Percentiles rank a stretch among this genome's conserved stretches.
Evolutionary conservation across 2,113 vertebrate genomes (phyloP).

Genomic region (Phyllopteryx taeniolatus): DNA sequence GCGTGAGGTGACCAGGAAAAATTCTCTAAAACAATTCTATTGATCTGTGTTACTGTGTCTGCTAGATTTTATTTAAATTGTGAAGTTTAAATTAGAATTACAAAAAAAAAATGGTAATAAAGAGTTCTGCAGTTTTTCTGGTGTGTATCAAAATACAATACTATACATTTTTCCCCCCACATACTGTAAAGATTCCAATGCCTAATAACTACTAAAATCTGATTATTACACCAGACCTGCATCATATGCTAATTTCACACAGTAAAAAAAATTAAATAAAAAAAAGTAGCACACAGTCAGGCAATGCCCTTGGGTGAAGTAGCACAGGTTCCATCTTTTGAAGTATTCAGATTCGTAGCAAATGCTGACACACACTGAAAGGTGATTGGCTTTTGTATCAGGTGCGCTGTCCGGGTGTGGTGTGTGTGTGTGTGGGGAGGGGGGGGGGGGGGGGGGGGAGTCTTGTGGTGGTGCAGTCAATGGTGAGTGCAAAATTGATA

Average conservation of each 20-base stretch:
- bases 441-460: background rate
- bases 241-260: background rate
- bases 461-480: constrained; percentile 16
- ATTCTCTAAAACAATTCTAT: no score
- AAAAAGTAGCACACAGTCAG: constrained; percentile 19
- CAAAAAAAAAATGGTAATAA: no score
- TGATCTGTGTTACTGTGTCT: no score
- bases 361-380: constrained; percentile 67
- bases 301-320: constrained; percentile 52
- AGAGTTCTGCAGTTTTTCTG: no score
- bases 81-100: no score
- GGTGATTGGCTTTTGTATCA: constrained; percentile 58
- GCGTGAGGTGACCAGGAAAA: no score
- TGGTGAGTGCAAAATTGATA: constrained; percentile 62
- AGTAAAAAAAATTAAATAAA: background rate
- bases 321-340: constrained; percentile 41
- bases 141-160: no score
- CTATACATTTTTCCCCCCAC: no score
- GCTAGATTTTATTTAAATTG: no score
- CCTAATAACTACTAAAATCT: no score
- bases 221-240: no score
- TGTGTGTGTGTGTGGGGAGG: background rate
- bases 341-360: constrained; percentile 43
- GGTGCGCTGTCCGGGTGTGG: constrained; percentile 39
- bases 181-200: no score